Base-by-base conservation (phyloP, 2,797 vertebrate species). In the Lutra lutra region DNA sequence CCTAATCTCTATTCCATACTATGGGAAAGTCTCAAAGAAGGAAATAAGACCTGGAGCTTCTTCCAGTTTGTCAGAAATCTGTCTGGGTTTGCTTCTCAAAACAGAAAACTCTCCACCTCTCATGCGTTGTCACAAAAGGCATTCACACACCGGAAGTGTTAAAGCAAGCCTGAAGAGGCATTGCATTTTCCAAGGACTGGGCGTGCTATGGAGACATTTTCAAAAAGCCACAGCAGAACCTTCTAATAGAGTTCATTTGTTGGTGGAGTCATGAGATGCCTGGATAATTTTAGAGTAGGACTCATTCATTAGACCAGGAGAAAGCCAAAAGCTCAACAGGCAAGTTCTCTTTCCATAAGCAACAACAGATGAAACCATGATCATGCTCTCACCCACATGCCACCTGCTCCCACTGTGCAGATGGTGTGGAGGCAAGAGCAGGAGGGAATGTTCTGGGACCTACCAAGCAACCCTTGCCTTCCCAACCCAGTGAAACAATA, bases 61-160 rank as follows among this genome's bases (percentile, higher is more conserved):
- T 89, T 90, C 35, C 12, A 60, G n/a, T 60, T 79, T 25, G 38
- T 46, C 58, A 82, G 54, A 89, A 86, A 91, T 72, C 51, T 27
- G 46, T 60, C 64, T 84, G 86, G 25, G 35, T 70, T 90, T 91
- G 29, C 62, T 92, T 94, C 40, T 96, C 80, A 73, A 91, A 87
- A 83, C 12, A 66, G 29, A 90, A 73, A 85, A 88, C 38, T 1
- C 27, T 68, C 54, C 27, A 23, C 58, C 32, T 86, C 89, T 78
- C 68, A 13, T 2, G 38, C 13, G 38, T 43, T 62, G 78, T 62
- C 88, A 70, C n/a, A 35, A 58, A 90, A 77, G n/a, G 6, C n/a
- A 68, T 29, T 27, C 32, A 38, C 12, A 86, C 54, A 38, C 64
- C 7, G 5, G n/a, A 94, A 73, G 29, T 23, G 1, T 29, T 18